phyloP scores from a whole-genome alignment of 2,113 vertebrate species.

The Ptilonorhynchus violaceus region DNA sequence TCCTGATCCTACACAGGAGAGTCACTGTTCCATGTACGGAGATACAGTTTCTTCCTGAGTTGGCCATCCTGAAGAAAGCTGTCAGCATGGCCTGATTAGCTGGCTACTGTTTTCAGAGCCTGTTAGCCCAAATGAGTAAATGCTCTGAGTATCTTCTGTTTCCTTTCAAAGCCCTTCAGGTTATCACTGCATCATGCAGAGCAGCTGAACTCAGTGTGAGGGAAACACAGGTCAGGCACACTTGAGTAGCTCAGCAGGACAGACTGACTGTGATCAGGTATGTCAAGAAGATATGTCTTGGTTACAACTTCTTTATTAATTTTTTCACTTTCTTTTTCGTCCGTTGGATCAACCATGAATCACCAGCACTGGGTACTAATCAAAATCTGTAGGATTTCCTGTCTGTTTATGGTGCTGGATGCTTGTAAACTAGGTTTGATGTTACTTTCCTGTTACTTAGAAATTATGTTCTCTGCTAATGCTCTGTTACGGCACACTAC shows the following conservation, averaged over 20 bases:
- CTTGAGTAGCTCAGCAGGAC: neutral
- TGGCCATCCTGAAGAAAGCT: neutral
- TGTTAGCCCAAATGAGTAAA: neutral
- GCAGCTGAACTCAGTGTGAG: neutral
- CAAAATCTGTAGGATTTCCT: constrained; percentile 23
- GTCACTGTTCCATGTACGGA: neutral
- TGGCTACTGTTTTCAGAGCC: neutral
- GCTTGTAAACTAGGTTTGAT: neutral
- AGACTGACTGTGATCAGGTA: neutral
- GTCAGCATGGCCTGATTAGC: neutral
- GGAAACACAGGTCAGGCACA: neutral
- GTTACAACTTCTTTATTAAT: neutral
- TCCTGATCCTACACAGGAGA: neutral
- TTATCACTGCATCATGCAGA: neutral
- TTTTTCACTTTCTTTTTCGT: neutral
- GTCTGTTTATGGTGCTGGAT: neutral
- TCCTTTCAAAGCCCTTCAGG: neutral
- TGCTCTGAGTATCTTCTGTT: neutral
- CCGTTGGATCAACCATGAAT: constrained; percentile 1
- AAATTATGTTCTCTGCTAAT: constrained; percentile 43
- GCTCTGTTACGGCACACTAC: constrained; percentile 39
- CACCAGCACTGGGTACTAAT: neutral
- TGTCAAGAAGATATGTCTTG: neutral
- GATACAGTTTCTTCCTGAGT: neutral
- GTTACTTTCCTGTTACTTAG: neutral